Conservation (phyloP, 2,888 invertebrate species). For the Sipha maydis region DNA sequence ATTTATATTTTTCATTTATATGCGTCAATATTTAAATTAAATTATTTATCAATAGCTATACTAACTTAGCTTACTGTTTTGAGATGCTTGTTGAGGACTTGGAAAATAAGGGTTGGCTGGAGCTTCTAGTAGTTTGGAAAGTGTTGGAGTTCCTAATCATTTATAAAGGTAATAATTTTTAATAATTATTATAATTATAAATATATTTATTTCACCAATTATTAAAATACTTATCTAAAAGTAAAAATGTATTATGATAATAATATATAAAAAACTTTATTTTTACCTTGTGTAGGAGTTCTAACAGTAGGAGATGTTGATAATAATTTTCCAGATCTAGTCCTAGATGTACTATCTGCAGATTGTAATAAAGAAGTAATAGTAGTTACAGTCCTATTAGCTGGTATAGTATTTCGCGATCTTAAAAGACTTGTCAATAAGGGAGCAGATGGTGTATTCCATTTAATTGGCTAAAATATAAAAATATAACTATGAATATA, state of each 20-base stretch:
- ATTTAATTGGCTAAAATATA: constrained; percentile 41
- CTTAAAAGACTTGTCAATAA: constrained; percentile 54
- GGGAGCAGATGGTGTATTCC: constrained; percentile 57
- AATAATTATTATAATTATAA: neutral
- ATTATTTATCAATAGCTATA: neutral
- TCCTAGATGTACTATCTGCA: constrained; percentile 42
- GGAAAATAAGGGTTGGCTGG: constrained; percentile 56
- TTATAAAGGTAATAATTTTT: neutral
- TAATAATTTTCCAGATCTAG: constrained; percentile 60
- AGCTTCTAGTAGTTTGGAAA: constrained; percentile 51
- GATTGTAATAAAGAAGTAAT: constrained; percentile 47
- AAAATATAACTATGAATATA: neutral
- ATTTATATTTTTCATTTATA: neutral
- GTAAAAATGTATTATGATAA: neutral
- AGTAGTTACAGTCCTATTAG: constrained; percentile 24
- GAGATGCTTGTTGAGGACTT: neutral
- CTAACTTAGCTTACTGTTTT: constrained; percentile 40
- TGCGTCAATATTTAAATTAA: neutral
- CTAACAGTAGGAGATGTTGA: constrained; percentile 30
- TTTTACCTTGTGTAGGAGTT: constrained; percentile 44
- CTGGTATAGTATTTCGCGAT: constrained; percentile 53
- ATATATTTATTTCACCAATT: neutral
- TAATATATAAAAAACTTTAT: neutral
- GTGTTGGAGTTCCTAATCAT: constrained; percentile 52
- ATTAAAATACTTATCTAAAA: neutral